These are phyloP conservation scores for Saccopteryx bilineata DNA, from an alignment of 2,113 vertebrate genomes.

Conservation along the genomic window DNA sequence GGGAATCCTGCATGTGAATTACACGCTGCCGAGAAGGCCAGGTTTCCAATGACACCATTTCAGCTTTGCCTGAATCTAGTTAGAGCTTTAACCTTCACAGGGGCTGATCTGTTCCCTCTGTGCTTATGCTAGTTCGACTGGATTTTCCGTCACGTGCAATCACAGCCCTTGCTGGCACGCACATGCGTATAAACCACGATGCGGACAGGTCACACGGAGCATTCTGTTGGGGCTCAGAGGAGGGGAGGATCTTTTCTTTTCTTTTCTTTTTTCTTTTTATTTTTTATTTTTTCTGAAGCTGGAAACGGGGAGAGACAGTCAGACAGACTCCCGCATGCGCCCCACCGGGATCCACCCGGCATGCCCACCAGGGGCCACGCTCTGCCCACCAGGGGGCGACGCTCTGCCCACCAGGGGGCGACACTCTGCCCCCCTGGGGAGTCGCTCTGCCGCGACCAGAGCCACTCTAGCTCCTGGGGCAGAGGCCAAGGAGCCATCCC, in stretches of 20 bases:
- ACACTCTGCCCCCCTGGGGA: too few relatives aligned
- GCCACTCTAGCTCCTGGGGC: too few relatives aligned
- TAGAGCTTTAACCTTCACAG: background rate
- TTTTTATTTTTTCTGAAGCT: too few relatives aligned
- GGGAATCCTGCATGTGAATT: background rate
- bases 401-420: too few relatives aligned
- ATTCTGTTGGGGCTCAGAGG: background rate
- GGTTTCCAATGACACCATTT: background rate
- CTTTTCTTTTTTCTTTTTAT: too few relatives aligned
- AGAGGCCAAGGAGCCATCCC: too few relatives aligned
- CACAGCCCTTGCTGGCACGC: background rate
- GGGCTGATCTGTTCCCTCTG: background rate
- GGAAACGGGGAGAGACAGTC: too few relatives aligned
- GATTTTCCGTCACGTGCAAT: background rate
- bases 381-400: too few relatives aligned
- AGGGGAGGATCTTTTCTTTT: background rate
- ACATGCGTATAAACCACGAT: background rate
- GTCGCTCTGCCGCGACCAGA: too few relatives aligned
- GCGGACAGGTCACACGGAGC: fast-evolving
- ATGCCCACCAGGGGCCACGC: too few relatives aligned
- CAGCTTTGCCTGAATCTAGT: background rate
- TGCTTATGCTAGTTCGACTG: background rate
- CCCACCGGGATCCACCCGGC: too few relatives aligned
- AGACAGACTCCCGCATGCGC: too few relatives aligned
- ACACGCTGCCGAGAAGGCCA: fast-evolving